Conservation (phyloP, 2,797 vertebrate species). For the Enteromius argenteus region DNA sequence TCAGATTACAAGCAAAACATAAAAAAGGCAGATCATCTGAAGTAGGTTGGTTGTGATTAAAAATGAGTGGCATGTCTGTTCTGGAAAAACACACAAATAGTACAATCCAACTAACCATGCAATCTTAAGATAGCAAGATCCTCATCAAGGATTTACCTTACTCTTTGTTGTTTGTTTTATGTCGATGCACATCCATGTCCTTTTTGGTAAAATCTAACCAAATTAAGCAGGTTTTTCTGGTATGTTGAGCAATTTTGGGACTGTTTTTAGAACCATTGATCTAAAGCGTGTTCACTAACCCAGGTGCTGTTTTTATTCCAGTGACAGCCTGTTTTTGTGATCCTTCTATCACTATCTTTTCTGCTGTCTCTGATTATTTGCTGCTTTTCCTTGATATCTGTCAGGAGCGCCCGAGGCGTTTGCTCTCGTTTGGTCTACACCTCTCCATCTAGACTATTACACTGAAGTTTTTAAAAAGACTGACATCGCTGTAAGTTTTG, state of each 20-base stretch:
- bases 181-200: background rate
- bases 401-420: background rate
- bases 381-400: background rate
- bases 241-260: background rate
- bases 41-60: background rate
- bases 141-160: background rate
- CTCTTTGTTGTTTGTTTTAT: background rate
- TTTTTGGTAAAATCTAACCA: background rate
- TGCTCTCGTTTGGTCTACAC: background rate
- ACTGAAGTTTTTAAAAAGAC: background rate
- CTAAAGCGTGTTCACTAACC: background rate
- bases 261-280: background rate
- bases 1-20: background rate
- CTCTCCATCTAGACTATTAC: background rate
- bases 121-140: background rate
- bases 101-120: background rate
- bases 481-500: background rate
- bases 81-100: background rate
- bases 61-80: background rate
- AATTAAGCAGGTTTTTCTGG: background rate
- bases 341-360: background rate
- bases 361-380: background rate
- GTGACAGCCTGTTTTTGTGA: background rate
- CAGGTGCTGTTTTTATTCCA: background rate
- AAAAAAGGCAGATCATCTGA: background rate